phyloP scores from a whole-genome alignment of 1,140 invertebrate species.

The Trissolcus basalis region DNA sequence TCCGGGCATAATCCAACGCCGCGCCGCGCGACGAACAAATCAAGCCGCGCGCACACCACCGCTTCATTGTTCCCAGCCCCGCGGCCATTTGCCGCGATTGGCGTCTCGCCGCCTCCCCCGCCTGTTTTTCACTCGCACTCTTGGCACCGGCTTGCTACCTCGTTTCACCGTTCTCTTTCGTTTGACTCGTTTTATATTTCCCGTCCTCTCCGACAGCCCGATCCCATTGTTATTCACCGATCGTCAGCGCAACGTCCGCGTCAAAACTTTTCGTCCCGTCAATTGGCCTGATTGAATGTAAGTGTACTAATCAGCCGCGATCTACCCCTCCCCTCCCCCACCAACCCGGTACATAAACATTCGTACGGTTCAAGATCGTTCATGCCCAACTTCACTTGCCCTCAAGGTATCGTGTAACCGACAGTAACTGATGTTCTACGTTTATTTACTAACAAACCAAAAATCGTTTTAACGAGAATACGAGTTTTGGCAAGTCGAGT shows the following conservation, averaged over 20 bases:
- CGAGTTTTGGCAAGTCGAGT: too few relatives aligned
- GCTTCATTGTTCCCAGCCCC: slow-evolving; percentile 67
- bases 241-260: not conserved
- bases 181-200: slow-evolving; percentile 8
- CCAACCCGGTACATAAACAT: not conserved
- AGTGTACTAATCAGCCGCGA: not conserved
- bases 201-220: not conserved
- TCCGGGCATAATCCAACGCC: slow-evolving; percentile 72
- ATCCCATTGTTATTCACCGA: slow-evolving; percentile 14
- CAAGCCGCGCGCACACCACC: slow-evolving; percentile 62
- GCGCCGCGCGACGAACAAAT: slow-evolving; percentile 71
- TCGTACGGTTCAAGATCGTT: not conserved
- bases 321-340: too few relatives aligned
- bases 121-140: slow-evolving; percentile 27
- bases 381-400: not conserved
- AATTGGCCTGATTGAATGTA: not conserved
- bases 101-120: slow-evolving; percentile 31
- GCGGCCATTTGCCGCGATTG: slow-evolving; percentile 60
- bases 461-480: too few relatives aligned
- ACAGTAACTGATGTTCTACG: too few relatives aligned
- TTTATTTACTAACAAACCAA: too few relatives aligned
- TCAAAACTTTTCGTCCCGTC: too few relatives aligned
- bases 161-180: slow-evolving; percentile 18
- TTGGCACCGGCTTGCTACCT: slow-evolving; percentile 12
- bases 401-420: too few relatives aligned